Percentiles rank a stretch among this genome's conserved stretches.
phyloP scores from a whole-genome alignment of 2,797 vertebrate species.

The Avahi laniger region DNA sequence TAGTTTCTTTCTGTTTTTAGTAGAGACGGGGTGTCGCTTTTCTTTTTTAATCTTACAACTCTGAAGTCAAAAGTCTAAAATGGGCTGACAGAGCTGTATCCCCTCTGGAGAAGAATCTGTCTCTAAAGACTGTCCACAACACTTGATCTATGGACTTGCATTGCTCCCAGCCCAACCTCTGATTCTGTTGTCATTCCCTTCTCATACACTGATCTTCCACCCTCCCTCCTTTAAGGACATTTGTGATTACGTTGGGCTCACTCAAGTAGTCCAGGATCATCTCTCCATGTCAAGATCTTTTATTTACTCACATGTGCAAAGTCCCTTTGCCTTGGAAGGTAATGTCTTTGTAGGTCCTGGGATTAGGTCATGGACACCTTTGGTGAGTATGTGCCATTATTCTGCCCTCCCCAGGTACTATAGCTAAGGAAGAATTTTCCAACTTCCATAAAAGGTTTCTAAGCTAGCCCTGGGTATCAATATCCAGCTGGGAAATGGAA shows the following conservation, averaged over 20 bases:
- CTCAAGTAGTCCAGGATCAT: neutral
- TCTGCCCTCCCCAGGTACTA: neutral
- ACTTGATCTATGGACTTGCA: neutral
- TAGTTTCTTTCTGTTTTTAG: no score
- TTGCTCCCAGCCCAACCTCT: neutral
- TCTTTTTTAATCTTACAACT: neutral
- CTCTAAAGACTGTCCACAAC: neutral
- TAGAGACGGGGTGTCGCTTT: neutral
- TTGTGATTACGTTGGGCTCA: neutral
- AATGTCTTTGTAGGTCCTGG: neutral
- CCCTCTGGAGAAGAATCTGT: neutral
- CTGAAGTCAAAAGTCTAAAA: neutral
- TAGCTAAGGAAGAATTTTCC: neutral
- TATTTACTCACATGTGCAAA: neutral
- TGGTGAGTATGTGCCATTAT: neutral
- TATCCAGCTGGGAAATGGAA: neutral
- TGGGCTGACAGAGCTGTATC: neutral
- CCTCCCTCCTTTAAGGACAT: neutral
- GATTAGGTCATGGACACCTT: neutral
- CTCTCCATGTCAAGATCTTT: neutral
- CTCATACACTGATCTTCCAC: neutral
- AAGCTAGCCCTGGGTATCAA: neutral
- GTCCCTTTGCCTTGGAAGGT: neutral
- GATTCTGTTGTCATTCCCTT: neutral
- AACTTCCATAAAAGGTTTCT: neutral